phyloP scores from a whole-genome alignment of 1,140 invertebrate genomes.

The Diorhabda carinulata region DNA sequence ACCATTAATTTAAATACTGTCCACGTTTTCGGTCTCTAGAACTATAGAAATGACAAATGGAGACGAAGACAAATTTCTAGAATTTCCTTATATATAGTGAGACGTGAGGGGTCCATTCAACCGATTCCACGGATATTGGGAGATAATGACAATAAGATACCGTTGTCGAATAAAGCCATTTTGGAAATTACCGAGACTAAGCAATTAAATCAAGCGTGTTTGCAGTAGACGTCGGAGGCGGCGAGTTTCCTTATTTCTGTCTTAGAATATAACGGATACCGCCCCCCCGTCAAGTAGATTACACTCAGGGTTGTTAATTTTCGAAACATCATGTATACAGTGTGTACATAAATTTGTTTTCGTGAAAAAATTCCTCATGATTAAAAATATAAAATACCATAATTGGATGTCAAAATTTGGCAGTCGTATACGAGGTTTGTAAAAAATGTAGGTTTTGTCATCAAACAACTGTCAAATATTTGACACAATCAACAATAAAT shows the following conservation, averaged over 20 bases:
- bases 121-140: slow-evolving; percentile 14
- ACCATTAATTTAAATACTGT: too few relatives aligned
- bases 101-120: slow-evolving; percentile 16
- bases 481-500: too few relatives aligned
- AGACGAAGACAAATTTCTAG: slow-evolving; percentile 10
- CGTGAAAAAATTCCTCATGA: too few relatives aligned
- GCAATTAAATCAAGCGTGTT: slow-evolving; percentile 22
- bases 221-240: background rate
- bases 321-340: too few relatives aligned
- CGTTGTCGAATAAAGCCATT: slow-evolving; percentile 19
- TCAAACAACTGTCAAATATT: too few relatives aligned
- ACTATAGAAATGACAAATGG: slow-evolving; percentile 13
- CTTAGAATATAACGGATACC: background rate
- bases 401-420: too few relatives aligned
- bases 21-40: too few relatives aligned
- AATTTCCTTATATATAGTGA: slow-evolving; percentile 20
- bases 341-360: too few relatives aligned
- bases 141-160: slow-evolving; percentile 23
- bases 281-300: background rate
- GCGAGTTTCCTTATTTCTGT: background rate
- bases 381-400: too few relatives aligned
- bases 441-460: too few relatives aligned
- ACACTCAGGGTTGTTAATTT: background rate
- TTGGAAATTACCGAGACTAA: slow-evolving; percentile 16
- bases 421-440: too few relatives aligned